Conservation (phyloP, 2,888 invertebrate species). For the Epinotia bilunana region DNA sequence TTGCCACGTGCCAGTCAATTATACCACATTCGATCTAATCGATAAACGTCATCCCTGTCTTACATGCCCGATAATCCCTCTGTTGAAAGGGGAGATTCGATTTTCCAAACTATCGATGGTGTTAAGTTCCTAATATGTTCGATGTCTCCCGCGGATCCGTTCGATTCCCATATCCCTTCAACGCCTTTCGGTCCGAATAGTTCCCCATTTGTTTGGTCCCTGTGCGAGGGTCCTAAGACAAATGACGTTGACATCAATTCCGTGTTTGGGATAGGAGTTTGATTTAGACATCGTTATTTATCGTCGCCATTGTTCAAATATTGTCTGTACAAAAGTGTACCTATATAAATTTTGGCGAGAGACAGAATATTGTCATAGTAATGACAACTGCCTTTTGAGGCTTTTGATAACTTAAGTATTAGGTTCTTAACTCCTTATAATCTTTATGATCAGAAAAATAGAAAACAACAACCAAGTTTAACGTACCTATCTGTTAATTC, state of each 20-base stretch:
- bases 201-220: constrained; percentile 19
- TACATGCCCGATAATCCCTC: constrained; percentile 11
- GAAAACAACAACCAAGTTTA: neutral
- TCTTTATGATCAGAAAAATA: too few species aligned
- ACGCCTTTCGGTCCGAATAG: constrained; percentile 27
- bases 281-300: neutral
- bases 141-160: neutral
- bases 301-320: too few species aligned
- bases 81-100: constrained; percentile 13
- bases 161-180: constrained; percentile 17
- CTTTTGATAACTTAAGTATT: too few species aligned
- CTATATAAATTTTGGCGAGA: too few species aligned
- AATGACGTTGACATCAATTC: constrained; percentile 35
- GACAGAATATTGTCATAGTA: too few species aligned
- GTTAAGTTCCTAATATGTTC: neutral
- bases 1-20: constrained; percentile 28
- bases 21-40: constrained; percentile 29
- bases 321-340: too few species aligned
- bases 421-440: too few species aligned
- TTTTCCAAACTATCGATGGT: constrained; percentile 5
- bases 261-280: constrained; percentile 9
- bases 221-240: neutral
- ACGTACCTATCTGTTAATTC: neutral
- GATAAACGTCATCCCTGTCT: constrained; percentile 29
- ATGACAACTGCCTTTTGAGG: too few species aligned